Evolutionary conservation across 2,797 vertebrate genomes (phyloP), one percentile per base, ranked within the genome.

Genomic region (Tokudaia muenninki): DNA sequence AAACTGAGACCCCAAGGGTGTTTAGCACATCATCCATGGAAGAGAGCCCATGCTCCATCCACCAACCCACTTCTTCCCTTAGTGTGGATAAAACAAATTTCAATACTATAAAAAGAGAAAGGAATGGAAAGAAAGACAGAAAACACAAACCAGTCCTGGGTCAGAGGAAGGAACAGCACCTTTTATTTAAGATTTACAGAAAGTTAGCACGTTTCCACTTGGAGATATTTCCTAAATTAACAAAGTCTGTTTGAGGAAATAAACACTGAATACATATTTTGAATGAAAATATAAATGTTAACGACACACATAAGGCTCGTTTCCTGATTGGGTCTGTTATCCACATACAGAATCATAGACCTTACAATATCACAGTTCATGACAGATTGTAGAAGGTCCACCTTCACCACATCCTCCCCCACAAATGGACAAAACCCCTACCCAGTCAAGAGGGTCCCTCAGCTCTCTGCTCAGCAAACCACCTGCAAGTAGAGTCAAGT

Each of bases 111-210:
- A 77, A 78, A 57, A 67, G 26, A 44, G 34, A 92, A 84, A 93
- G 44, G 82, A 70, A 88, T 70, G 97, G 92, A 97, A 90, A 97
- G 91, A 94, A 95, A 96, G 96, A 98, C 96, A 98, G 98, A 98
- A 98, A 94, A 97, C 98, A 98, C 98, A 97, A 96, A 97, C 96
- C 98, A 98, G 98, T 95, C 96, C 98, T 96, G 97, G 97, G 90
- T 92, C 96, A 91, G 59, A 98, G 94, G 96, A 87, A 98, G 97
- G 97, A 97, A 97, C 97, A 98, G 98, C 97, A 97, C 98, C 97
- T 97, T 98, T 98, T 98, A 98, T 98, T 98, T 93, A 86, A 97
- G 97, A 93, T 98, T 98, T 97, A 98, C 98, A 98, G 97, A 98
- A 95, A 94, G 97, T 95, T 82, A 96, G 96, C 97, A 95, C 92